Conservation (phyloP, 2,797 vertebrate genomes). For the Leuciscus waleckii region DNA sequence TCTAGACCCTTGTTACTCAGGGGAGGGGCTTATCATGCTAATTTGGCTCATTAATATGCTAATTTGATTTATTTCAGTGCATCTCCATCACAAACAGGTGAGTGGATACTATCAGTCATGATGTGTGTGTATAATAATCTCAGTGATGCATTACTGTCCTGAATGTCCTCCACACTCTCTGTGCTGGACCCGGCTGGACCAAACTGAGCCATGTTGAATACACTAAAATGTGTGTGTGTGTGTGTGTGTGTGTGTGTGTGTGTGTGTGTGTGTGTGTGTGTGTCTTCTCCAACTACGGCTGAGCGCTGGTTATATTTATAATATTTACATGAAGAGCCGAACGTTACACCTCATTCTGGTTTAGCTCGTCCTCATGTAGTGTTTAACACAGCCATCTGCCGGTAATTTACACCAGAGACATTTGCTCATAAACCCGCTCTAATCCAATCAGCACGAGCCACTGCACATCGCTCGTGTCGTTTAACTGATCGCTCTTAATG, state of each 20-base stretch:
- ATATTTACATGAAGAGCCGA: constrained; percentile 23
- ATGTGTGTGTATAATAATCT: constrained; percentile 70
- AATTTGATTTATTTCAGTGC: not conserved
- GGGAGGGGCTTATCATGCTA: not conserved
- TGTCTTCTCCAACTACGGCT: not conserved
- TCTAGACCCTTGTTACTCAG: not conserved
- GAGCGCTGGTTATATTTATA: constrained; percentile 1
- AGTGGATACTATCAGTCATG: not conserved
- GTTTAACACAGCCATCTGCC: constrained; percentile 37
- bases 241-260: too few relatives aligned
- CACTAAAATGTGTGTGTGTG: constrained; percentile 12
- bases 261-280: too few relatives aligned
- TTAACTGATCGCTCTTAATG: constrained; percentile 30
- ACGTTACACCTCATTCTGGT: constrained; percentile 12
- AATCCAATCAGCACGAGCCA: constrained; percentile 38
- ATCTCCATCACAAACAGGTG: constrained; percentile 4
- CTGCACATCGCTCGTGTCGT: constrained; percentile 22
- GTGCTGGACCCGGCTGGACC: not conserved
- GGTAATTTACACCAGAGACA: constrained; percentile 42
- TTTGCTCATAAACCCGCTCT: constrained; percentile 38
- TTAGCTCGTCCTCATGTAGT: not conserved
- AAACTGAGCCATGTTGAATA: constrained; percentile 1
- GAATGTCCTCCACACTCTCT: constrained; percentile 62
- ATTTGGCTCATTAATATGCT: not conserved
- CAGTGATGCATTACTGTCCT: constrained; percentile 71